Conservation (phyloP, 2,797 vertebrate species). For the Neosalanx taihuensis region DNA sequence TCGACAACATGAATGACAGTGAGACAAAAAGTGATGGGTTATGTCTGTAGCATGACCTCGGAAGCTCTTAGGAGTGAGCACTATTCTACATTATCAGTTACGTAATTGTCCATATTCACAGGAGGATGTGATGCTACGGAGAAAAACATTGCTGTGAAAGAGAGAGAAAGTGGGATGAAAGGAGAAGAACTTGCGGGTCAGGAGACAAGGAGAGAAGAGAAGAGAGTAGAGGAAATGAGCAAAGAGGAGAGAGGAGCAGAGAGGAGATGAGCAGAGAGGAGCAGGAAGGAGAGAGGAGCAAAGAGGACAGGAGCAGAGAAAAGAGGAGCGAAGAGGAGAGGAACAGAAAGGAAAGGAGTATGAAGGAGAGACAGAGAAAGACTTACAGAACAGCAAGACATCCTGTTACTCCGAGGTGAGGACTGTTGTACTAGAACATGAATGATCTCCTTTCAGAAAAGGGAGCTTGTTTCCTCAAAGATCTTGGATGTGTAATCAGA, state of each 20-base stretch:
- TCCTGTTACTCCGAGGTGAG: too few relatives aligned
- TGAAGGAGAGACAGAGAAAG: too few relatives aligned
- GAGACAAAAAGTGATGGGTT: conserved; percentile 40
- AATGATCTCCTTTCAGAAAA: neutral
- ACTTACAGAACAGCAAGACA: too few relatives aligned
- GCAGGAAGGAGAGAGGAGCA: neutral
- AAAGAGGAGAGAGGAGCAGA: conserved; percentile 24
- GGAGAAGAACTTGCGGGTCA: too few relatives aligned
- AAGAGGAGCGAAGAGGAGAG: neutral
- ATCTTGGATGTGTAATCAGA: neutral
- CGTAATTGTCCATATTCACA: neutral
- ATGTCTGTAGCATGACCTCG: conserved; percentile 40
- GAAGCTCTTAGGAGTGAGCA: conserved; percentile 8
- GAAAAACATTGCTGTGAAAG: conserved; percentile 11
- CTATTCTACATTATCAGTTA: conserved; percentile 22
- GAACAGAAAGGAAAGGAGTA: neutral
- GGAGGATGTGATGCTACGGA: too few relatives aligned
- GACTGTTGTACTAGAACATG: neutral
- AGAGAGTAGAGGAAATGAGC: neutral
- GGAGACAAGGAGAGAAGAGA: too few relatives aligned
- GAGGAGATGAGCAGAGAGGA: neutral
- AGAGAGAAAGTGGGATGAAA: neutral
- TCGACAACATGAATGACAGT: conserved; percentile 36
- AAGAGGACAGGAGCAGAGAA: neutral
- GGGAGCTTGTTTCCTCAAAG: too few relatives aligned